Percentiles rank a stretch among this genome's conserved stretches.
Conservation (phyloP, 2,888 invertebrate genomes). For the Phaedon cochleariae region DNA sequence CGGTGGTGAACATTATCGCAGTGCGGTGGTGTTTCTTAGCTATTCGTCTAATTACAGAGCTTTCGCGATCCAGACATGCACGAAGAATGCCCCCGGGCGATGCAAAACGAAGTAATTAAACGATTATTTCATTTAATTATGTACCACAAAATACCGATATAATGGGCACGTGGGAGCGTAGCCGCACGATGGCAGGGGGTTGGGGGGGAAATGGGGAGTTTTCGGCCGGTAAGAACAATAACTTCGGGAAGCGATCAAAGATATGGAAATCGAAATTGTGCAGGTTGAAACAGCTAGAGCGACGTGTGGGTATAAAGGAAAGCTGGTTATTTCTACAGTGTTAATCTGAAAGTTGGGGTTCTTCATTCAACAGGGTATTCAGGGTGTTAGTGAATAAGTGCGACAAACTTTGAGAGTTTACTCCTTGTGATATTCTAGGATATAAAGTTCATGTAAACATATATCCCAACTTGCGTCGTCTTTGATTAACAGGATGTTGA, state of each 20-base stretch:
- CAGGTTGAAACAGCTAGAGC: too few species aligned
- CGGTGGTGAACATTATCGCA: not conserved
- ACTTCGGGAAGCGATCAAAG: not conserved
- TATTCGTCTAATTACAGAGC: constrained; percentile 32
- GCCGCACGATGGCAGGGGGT: not conserved
- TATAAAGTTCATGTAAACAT: too few species aligned
- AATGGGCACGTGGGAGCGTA: constrained; percentile 35
- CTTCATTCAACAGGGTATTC: too few species aligned
- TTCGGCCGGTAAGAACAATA: not conserved
- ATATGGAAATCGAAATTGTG: not conserved
- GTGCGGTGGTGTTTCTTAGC: constrained; percentile 23
- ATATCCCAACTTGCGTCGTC: too few species aligned
- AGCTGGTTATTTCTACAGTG: too few species aligned
- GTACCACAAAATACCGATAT: constrained; percentile 40
- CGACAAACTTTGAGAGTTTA: too few species aligned
- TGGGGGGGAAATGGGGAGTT: not conserved
- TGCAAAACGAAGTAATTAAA: constrained; percentile 56
- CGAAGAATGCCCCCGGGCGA: constrained; percentile 43
- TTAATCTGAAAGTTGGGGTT: too few species aligned
- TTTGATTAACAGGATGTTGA: too few species aligned
- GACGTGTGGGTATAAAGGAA: too few species aligned
- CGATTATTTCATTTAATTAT: constrained; percentile 55
- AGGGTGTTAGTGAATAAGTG: too few species aligned
- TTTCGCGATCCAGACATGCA: constrained; percentile 34
- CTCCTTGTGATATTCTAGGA: too few species aligned